Base-by-base conservation (phyloP, 2,113 vertebrate genomes). In the Grammomys dolichurus region DNA sequence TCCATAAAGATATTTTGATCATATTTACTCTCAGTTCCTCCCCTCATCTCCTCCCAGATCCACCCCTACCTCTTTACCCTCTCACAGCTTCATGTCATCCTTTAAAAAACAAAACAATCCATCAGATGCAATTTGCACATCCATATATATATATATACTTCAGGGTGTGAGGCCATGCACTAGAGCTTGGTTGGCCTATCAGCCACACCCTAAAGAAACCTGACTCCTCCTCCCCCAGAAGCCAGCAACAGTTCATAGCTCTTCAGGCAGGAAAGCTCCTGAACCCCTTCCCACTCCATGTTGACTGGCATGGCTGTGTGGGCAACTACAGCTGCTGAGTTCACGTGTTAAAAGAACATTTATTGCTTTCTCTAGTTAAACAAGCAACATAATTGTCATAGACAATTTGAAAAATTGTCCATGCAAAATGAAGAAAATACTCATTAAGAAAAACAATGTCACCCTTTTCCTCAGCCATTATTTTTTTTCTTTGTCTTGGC, bases 361-460 rank as follows among this genome's bases (percentile, higher is more conserved):
- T 20, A 56, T 54, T 89, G n/a, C 31, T 72, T 88, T 87, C 87
- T 90, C 70, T 94, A 88, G 80, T 94, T 88, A 86, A 36, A 89
- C 85, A 88, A 96, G 48, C 56, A 94, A 70, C 87, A 56, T 92
- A 56, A 67, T 90, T 94, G 51, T 85, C n/a, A n/a, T 46, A 91
- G 82, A 78, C 36, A 92, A 56, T 81, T 91, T 91, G 63, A 56
- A 94, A 95, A 82, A 90, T 84, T 69, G 67, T 69, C 13, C 31
- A 36, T 16, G 13, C 33, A 81, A 96, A 91, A 60, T 82, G 87
- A 95, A 87, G 77, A 95, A 87, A 87, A 87, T 89, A 67, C 10
- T 94, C 40, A 93, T 89, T 73, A 84, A 91, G 69, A 93, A 92
- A 84, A 69, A 72, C 11, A 7, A 26, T 78, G 12, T 0, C 14